Base-by-base conservation (phyloP, 2,888 invertebrate species). In the Cantharis flavilabris region DNA sequence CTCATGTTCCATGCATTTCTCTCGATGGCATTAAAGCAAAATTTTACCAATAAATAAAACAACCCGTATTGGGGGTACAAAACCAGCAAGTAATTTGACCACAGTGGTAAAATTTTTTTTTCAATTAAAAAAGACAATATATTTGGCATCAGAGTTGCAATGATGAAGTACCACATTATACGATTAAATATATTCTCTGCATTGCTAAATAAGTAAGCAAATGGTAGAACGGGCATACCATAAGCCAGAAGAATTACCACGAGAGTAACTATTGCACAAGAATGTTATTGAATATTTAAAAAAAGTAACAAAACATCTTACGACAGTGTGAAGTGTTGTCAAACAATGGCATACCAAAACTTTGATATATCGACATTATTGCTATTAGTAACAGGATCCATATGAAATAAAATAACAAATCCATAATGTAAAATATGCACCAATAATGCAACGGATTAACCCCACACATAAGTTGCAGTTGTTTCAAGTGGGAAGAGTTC, bases 391-490 rank as follows among this genome's bases (percentile, higher is more conserved):
- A n/a, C 82, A 70, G 9, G 80, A 9, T 67, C 20, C 86, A 75
- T 7, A 86, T 2, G 0, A 86, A 4, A 72, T 90, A 86, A 7
- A 89, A 18, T 0, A 89, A 0, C 7, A 89, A 83, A 87, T 95
- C 95, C 82, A 90, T 90, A 0, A 89, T 2, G 67, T 92, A 90
- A 3, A 49, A 49, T 2, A 49, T 49, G 49, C 89, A 62, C 95
- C 95, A 96, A 86, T 93, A 93, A 10, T 90, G 86, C 11, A 86
- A 81, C 0, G 91, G 88, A 0, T 91, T 88, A 26, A 93, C 91
- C 3, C 94, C 93, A 0, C 92, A 89, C 92, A 94, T 92, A 20
- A 91, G 86, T 87, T 95, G 94, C 49, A 94, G 85, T 82, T 92
- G 92, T 23, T 94, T 92, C 26, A 94, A 90, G 70, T 92, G 92